Base-by-base conservation (phyloP, 53 echinoderm and acorn worm species). In the Stichopus horrens region DNA sequence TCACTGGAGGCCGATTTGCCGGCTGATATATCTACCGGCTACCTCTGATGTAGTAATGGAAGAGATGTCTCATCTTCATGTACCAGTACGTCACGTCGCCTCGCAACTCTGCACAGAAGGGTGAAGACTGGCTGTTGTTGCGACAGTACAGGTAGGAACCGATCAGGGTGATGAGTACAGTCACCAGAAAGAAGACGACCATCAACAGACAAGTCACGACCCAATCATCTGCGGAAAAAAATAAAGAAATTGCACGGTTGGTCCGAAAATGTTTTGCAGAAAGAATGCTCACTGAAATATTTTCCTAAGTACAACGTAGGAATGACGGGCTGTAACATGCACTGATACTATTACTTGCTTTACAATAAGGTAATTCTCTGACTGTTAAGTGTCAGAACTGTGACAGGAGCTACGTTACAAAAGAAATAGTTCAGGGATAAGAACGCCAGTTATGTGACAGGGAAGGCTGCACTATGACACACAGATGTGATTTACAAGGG, bases 11-110 rank as follows among this genome's bases (percentile, higher is more conserved):
- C 1, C 2, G 37, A 37, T 37, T 37, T 67, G 68, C 13, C 68
- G 0, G 68, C n/a, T 67, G 68, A 0, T 3, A 67, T 1, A 67
- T 67, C 9, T 76, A 5, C 52, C 52, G 4, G 4, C 52, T 76
- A 76, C 87, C 87, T 7, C 74, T 54, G 7, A 81, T 86, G 23
- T 91, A 77, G 78, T 94, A 83, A 23, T 91, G 89, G 68, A 78
- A 93, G 53, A 89, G 20, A 23, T 96, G 93, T 74, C 93, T 90
- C 54, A 90, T 86, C 76, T 92, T 93, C 95, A 96, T 96, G 23
- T 93, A 96, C 95, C 93, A 96, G 56, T 96, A 95, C 66, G 89
- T 95, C 63, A 96, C 86, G 85, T 95, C 97, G 8, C 95, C 93
- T 21, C 93, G 92, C 2, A 95, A 76, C 73, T 93, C 89, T 9